Evolutionary conservation across 2,888 invertebrate genomes (phyloP).

Genomic region (Megamerina dolium): DNA sequence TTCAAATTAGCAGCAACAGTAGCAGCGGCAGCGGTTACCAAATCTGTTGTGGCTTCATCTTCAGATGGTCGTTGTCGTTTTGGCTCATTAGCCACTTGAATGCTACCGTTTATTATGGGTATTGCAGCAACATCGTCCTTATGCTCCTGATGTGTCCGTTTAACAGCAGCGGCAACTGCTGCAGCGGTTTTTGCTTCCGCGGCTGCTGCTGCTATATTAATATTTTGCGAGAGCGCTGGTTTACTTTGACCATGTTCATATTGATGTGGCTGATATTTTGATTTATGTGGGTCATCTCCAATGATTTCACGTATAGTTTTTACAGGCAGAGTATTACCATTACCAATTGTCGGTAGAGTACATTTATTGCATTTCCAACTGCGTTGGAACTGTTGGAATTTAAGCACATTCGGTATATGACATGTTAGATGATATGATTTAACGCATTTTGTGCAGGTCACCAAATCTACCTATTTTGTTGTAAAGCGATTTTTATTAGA

Average conservation of each 20-base stretch:
- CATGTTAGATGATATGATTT: constrained; percentile 80
- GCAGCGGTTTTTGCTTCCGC: constrained; percentile 14
- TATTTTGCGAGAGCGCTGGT: background rate
- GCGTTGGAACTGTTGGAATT: constrained; percentile 49
- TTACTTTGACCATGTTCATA: constrained; percentile 2
- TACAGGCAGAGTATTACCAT: constrained; percentile 20
- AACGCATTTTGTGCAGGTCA: constrained; percentile 77
- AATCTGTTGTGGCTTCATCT: constrained; percentile 3
- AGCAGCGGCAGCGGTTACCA: constrained; percentile 6
- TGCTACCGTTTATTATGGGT: background rate
- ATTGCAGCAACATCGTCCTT: background rate
- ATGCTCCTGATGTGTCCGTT: background rate
- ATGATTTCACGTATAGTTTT: constrained; percentile 26
- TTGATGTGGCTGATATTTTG: background rate
- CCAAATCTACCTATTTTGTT: constrained; percentile 49
- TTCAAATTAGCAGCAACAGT: constrained; percentile 5
- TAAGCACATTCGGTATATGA: constrained; percentile 64
- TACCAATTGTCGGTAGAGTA: constrained; percentile 24
- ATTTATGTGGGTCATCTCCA: constrained; percentile 16
- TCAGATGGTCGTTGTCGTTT: constrained; percentile 7
- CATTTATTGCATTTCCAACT: constrained; percentile 73
- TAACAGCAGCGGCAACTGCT: background rate
- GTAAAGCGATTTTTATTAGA: too few species aligned
- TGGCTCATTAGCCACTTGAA: constrained; percentile 1
- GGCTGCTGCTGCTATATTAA: constrained; percentile 15